Conservation (phyloP, 1,140 invertebrate genomes). For the Whitmania pigra region DNA sequence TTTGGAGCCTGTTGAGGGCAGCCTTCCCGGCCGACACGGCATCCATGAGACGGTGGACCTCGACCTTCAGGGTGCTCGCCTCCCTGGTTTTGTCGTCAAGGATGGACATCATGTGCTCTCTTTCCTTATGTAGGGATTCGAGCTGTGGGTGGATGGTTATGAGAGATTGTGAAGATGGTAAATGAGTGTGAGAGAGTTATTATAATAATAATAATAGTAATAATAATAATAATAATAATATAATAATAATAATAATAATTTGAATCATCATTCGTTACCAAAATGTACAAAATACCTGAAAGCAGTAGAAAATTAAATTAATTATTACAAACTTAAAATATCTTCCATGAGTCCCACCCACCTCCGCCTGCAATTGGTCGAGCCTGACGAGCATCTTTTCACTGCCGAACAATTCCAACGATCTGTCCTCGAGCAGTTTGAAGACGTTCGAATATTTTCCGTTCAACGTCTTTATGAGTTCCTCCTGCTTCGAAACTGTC, state of each 20-base stretch:
- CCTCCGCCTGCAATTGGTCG: constrained; percentile 36
- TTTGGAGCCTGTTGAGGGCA: constrained; percentile 39
- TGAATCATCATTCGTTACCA: too few relatives aligned
- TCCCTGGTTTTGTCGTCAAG: constrained; percentile 44
- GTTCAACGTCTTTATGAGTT: constrained; percentile 15
- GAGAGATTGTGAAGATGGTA: not conserved
- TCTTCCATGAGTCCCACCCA: constrained; percentile 21
- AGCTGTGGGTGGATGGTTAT: not conserved
- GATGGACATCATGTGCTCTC: constrained; percentile 42
- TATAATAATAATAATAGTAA: too few relatives aligned
- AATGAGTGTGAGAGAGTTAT: not conserved
- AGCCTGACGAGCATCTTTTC: constrained; percentile 29
- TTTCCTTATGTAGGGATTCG: constrained; percentile 32
- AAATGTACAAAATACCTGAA: too few relatives aligned
- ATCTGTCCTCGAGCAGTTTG: constrained; percentile 36
- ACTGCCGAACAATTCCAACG: constrained; percentile 29
- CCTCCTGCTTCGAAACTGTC: constrained; percentile 19
- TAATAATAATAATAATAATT: too few relatives aligned
- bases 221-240: too few relatives aligned
- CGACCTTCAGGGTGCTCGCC: constrained; percentile 38
- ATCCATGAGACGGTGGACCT: constrained; percentile 42
- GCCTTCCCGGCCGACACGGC: constrained; percentile 39
- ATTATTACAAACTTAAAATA: too few relatives aligned
- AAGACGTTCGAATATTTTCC: constrained; percentile 28
- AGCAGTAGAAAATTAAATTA: too few relatives aligned